These are phyloP conservation scores for Terrapene triunguis DNA, from an alignment of 2,113 vertebrate genomes.

Conservation along the genomic window DNA sequence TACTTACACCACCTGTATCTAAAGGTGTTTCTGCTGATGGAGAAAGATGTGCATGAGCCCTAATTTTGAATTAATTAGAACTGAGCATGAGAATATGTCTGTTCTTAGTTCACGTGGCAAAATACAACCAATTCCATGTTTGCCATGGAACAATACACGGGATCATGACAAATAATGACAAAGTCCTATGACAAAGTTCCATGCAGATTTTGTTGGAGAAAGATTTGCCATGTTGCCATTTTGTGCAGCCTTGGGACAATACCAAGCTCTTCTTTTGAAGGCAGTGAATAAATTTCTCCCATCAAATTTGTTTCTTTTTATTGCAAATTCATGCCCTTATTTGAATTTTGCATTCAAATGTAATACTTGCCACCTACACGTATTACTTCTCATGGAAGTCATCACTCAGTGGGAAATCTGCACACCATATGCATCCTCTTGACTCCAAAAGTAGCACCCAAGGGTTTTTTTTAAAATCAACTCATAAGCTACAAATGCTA, in stretches of 20 bases:
- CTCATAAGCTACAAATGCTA: constrained; percentile 78
- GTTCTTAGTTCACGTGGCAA: constrained; percentile 59
- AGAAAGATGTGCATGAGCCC: background rate
- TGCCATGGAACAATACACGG: constrained; percentile 68
- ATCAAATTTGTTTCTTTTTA: constrained; percentile 59
- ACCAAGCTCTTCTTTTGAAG: constrained; percentile 56
- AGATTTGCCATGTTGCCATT: constrained; percentile 47
- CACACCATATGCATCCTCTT: constrained; percentile 79
- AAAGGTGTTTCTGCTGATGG: background rate
- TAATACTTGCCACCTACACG: constrained; percentile 63
- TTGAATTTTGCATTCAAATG: constrained; percentile 70
- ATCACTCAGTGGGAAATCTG: constrained; percentile 77
- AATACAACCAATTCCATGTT: constrained; percentile 72
- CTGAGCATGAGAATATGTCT: constrained; percentile 47
- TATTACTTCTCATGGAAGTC: constrained; percentile 71
- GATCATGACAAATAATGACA: constrained; percentile 69
- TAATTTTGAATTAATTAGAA: constrained; percentile 48
- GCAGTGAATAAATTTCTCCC: constrained; percentile 36
- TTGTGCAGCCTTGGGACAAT: constrained; percentile 35
- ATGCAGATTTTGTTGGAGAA: constrained; percentile 59
- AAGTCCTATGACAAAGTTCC: constrained; percentile 49
- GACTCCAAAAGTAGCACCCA: constrained; percentile 80
- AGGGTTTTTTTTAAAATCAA: constrained; percentile 81
- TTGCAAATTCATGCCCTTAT: constrained; percentile 65
- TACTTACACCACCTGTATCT: background rate